A percentile compares a stretch with the other conserved stretches of the same genome.
These are phyloP conservation scores for Pseudococcus longispinus DNA, from an alignment of 2,888 invertebrate genomes.

Conservation along the genomic window DNA sequence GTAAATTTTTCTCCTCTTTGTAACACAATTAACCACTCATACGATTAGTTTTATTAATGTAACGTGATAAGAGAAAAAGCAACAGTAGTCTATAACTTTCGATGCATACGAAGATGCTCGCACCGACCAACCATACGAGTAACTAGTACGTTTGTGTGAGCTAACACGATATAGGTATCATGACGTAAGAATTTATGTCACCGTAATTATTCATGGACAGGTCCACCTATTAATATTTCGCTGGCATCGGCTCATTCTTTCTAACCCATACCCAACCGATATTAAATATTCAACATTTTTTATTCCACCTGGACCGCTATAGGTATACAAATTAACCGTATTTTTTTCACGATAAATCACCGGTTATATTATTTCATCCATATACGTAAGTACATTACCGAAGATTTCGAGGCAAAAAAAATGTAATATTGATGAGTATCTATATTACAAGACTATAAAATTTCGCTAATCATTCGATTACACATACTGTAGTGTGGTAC, in stretches of 20 bases:
- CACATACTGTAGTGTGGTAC: background rate
- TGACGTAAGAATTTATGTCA: slow-evolving; percentile 32
- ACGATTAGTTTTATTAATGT: background rate
- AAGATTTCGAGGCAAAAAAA: background rate
- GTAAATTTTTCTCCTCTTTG: background rate
- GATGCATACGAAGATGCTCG: background rate
- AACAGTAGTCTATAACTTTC: background rate
- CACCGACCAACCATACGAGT: background rate
- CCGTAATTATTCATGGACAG: slow-evolving; percentile 42
- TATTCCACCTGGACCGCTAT: background rate
- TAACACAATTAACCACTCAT: background rate
- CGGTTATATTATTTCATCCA: background rate
- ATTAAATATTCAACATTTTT: slow-evolving; percentile 18
- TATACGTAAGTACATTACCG: background rate
- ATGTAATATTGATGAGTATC: background rate
- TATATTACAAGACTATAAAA: background rate
- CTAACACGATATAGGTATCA: background rate
- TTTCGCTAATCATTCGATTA: background rate
- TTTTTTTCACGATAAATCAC: background rate
- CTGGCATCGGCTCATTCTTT: background rate
- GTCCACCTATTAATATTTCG: slow-evolving; percentile 32
- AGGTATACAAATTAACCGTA: background rate
- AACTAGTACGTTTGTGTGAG: background rate
- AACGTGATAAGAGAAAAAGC: background rate
- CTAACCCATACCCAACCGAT: background rate